Conservation (phyloP, 2,888 invertebrate genomes). For the Lissonota sp. region DNA sequence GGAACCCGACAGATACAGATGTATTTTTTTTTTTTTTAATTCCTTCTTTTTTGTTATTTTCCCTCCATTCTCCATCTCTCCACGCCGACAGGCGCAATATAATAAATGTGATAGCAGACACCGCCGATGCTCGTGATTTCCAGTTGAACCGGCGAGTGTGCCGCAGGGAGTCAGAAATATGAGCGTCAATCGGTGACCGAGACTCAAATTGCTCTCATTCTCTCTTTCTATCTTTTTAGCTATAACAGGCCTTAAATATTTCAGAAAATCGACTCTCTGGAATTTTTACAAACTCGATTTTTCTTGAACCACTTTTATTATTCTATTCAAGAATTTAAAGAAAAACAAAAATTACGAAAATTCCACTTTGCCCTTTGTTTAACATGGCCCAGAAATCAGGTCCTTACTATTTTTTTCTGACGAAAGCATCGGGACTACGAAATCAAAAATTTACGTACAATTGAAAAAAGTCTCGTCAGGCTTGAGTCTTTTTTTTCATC, state of each 20-base stretch:
- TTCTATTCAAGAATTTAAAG: too few species aligned
- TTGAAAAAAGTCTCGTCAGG: too few species aligned
- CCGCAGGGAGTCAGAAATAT: conserved; percentile 57
- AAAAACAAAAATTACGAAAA: too few species aligned
- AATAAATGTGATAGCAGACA: conserved; percentile 73
- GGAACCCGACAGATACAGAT: conserved; percentile 46
- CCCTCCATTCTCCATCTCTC: conserved; percentile 45
- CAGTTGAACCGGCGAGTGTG: conserved; percentile 64
- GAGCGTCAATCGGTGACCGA: conserved; percentile 49
- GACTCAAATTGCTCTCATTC: conserved; percentile 76
- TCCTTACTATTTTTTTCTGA: too few species aligned
- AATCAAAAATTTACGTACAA: too few species aligned
- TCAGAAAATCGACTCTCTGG: too few species aligned
- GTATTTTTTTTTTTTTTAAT: conserved; percentile 54
- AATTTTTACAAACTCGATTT: too few species aligned
- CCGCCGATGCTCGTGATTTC: conserved; percentile 67
- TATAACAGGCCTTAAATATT: conserved; percentile 67
- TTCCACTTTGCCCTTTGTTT: too few species aligned
- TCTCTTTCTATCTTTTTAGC: conserved; percentile 66
- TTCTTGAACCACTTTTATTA: too few species aligned
- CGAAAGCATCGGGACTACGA: too few species aligned
- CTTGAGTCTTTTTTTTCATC: too few species aligned
- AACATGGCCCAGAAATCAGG: too few species aligned
- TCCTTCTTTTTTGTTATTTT: conserved; percentile 57
- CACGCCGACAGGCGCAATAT: conserved; percentile 65